These are phyloP conservation scores for Campylomormyrus tamandua DNA, from an alignment of 2,113 vertebrate genomes.

Conservation along the genomic window DNA sequence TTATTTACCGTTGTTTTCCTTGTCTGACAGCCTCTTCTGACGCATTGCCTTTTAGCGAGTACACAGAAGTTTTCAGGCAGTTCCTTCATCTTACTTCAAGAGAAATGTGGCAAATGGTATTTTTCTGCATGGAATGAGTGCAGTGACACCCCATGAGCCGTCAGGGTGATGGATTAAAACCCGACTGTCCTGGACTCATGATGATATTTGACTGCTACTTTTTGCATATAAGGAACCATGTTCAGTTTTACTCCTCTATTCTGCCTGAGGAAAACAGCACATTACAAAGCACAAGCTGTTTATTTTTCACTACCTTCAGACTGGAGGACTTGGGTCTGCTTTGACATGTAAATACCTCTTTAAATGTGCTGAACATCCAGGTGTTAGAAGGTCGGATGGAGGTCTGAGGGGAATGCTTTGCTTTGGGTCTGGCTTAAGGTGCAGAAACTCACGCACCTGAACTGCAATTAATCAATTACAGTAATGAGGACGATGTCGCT, in stretches of 20 bases:
- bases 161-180: conserved; percentile 7
- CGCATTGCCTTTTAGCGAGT: background rate
- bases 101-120: background rate
- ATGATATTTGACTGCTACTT: background rate
- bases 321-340: background rate
- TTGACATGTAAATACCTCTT: background rate
- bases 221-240: background rate
- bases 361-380: background rate
- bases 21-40: background rate
- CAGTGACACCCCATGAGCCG: background rate
- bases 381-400: background rate
- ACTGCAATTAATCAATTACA: background rate
- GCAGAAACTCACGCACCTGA: background rate
- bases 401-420: background rate
- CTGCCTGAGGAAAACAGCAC: background rate
- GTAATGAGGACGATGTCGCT: background rate
- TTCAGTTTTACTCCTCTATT: background rate
- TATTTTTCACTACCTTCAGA: background rate
- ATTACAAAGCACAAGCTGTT: background rate
- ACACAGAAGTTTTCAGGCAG: background rate
- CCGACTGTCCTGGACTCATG: background rate
- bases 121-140: background rate
- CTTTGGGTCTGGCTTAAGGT: no score
- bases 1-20: background rate
- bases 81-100: background rate